phyloP scores from a whole-genome alignment of 2,888 invertebrate genomes.

The Bimastos eiseni region DNA sequence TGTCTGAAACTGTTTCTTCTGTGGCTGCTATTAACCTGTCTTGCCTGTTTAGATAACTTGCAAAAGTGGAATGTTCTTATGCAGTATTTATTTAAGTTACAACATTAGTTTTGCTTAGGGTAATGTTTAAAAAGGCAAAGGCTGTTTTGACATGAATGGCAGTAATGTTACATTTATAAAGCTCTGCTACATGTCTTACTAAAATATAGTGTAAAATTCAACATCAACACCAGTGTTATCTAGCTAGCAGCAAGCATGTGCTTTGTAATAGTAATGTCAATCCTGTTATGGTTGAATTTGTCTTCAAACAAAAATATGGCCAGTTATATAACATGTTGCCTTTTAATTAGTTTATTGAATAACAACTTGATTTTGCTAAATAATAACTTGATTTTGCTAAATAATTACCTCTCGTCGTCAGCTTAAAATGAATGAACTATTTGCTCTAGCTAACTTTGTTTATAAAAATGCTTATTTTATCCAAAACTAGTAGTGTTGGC shows the following conservation, averaged over 20 bases:
- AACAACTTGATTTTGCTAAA: not conserved
- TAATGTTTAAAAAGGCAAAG: not conserved
- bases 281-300: not conserved
- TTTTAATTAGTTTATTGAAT: not conserved
- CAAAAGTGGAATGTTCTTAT: not conserved
- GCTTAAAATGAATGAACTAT: not conserved
- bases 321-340: not conserved
- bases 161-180: not conserved
- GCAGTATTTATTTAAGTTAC: not conserved
- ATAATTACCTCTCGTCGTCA: not conserved
- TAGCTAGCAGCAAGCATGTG: not conserved
- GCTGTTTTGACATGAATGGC: not conserved
- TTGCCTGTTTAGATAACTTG: not conserved
- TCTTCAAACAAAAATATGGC: not conserved
- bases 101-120: not conserved
- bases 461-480: not conserved
- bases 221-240: not conserved
- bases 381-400: not conserved
- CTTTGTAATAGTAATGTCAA: not conserved
- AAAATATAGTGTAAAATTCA: not conserved
- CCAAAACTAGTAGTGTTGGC: not conserved
- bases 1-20: not conserved
- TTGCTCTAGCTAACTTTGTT: not conserved
- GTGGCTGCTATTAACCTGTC: not conserved
- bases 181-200: not conserved